Conservation (phyloP, 2,888 invertebrate genomes). For the Aphodius granarius region DNA sequence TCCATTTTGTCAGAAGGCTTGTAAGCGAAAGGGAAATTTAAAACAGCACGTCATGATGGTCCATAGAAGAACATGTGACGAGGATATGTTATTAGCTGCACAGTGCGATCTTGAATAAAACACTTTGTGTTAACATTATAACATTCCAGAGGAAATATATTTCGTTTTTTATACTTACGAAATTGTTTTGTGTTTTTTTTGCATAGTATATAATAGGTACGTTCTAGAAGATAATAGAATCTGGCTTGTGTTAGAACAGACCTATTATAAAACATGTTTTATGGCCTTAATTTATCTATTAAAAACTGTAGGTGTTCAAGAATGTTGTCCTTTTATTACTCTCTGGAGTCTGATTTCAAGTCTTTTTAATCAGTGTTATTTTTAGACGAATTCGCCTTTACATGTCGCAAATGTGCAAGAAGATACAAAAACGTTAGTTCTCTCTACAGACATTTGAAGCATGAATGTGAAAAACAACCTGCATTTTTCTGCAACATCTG, state of each 20-base stretch:
- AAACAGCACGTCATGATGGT: slow-evolving; percentile 15
- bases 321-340: not conserved
- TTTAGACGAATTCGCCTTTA: not conserved
- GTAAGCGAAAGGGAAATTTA: slow-evolving; percentile 24
- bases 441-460: slow-evolving; percentile 58
- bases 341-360: too few relatives aligned
- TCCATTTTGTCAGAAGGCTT: slow-evolving; percentile 21
- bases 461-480: slow-evolving; percentile 61
- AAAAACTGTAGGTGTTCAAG: not conserved
- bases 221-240: too few relatives aligned
- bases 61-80: not conserved
- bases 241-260: too few relatives aligned
- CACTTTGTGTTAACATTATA: too few relatives aligned
- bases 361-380: not conserved
- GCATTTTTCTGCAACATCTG: slow-evolving; percentile 58
- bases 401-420: slow-evolving; percentile 51
- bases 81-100: not conserved
- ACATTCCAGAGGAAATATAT: too few relatives aligned
- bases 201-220: too few relatives aligned
- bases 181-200: too few relatives aligned
- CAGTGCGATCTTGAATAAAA: not conserved
- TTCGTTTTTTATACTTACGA: too few relatives aligned
- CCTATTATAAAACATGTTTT: too few relatives aligned
- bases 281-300: too few relatives aligned
- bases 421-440: slow-evolving; percentile 59